Evolutionary conservation across 2,797 vertebrate species (phyloP).

Genomic region (Sciurus carolinensis): DNA sequence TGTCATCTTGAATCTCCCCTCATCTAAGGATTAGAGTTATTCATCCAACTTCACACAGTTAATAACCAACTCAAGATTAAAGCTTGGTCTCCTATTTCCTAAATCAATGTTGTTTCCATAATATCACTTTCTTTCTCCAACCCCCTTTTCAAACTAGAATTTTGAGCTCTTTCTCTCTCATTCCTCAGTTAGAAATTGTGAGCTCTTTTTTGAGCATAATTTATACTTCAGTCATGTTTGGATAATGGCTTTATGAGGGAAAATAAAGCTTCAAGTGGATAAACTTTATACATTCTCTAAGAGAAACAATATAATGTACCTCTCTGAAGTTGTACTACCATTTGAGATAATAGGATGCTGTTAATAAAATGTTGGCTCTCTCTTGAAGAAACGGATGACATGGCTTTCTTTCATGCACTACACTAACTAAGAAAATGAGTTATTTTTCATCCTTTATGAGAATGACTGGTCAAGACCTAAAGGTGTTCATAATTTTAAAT

Average conservation of each 20-base stretch:
- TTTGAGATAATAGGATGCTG: slow-evolving; percentile 46
- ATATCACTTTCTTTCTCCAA: slow-evolving; percentile 37
- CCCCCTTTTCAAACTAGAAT: slow-evolving; percentile 57
- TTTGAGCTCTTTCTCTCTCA: slow-evolving; percentile 35
- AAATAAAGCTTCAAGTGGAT: slow-evolving; percentile 34
- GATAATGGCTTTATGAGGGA: slow-evolving; percentile 28
- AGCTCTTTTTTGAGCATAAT: slow-evolving; percentile 49
- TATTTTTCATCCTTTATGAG: slow-evolving; percentile 69
- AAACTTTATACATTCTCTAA: slow-evolving; percentile 49
- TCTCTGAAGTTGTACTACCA: slow-evolving; percentile 37
- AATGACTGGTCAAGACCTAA: slow-evolving; percentile 60
- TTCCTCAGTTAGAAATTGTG: not conserved
- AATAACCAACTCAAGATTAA: slow-evolving; percentile 51
- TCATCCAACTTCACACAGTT: slow-evolving; percentile 43
- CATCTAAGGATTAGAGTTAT: no score
- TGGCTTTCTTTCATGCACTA: slow-evolving; percentile 17
- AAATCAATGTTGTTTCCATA: slow-evolving; percentile 6
- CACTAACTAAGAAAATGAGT: slow-evolving; percentile 48
- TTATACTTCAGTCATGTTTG: slow-evolving; percentile 44
- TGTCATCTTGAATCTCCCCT: no score
- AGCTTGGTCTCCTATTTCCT: not conserved
- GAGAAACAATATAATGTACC: slow-evolving; percentile 12
- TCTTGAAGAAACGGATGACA: slow-evolving; percentile 27
- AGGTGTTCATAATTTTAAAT: slow-evolving; percentile 72
- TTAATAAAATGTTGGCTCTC: slow-evolving; percentile 52